phyloP scores from a whole-genome alignment of 1,140 invertebrate genomes.

The Plectrocnemia conspersa region DNA sequence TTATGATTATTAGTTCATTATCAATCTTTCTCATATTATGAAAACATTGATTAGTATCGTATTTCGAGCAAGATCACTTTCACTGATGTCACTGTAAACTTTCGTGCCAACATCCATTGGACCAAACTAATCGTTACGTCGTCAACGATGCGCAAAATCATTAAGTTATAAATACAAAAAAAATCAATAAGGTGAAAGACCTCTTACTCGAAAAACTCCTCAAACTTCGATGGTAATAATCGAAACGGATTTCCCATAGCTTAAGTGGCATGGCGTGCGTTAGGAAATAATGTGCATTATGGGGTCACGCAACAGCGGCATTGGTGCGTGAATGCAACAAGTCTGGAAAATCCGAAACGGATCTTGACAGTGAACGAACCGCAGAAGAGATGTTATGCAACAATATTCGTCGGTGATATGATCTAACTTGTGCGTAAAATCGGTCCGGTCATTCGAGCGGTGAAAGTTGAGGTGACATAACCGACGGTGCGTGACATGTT shows the following conservation, averaged over 20 bases:
- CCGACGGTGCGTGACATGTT: not conserved
- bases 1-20: too few species aligned
- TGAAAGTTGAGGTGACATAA: not conserved
- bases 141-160: constrained; percentile 2
- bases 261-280: constrained; percentile 16
- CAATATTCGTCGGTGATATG: too few species aligned
- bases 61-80: constrained; percentile 1
- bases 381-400: constrained; percentile 1
- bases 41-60: too few species aligned
- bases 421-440: not conserved
- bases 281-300: too few species aligned
- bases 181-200: too few species aligned
- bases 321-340: constrained; percentile 16
- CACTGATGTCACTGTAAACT: not conserved
- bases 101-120: not conserved
- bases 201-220: too few species aligned
- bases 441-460: not conserved
- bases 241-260: too few species aligned
- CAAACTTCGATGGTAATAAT: too few species aligned
- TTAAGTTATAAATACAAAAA: too few species aligned
- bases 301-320: not conserved
- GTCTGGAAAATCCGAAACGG: constrained; percentile 26
- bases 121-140: not conserved
- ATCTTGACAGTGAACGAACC: constrained; percentile 25
- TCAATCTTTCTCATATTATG: too few species aligned